Evolutionary conservation across 92 coral and sea anemone species (phyloP).

Genomic region (Parazoanthus atlanticus): DNA sequence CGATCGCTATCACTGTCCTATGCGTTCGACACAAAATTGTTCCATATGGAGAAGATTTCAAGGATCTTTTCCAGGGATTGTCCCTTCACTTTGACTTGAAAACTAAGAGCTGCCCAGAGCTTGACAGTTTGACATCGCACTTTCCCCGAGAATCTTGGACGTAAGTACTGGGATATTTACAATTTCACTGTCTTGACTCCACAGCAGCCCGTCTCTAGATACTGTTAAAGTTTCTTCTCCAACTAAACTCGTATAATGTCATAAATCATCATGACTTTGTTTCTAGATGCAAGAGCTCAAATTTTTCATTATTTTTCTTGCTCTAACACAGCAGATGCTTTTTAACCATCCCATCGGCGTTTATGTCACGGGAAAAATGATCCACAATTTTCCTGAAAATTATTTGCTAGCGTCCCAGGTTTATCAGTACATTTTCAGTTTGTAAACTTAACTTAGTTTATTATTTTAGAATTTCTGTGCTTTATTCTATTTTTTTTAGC

Average conservation of each 20-base stretch:
- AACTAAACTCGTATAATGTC: neutral
- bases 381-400: too few species aligned
- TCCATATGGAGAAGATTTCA: slow-evolving; percentile 1
- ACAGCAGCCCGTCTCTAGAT: too few species aligned
- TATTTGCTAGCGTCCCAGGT: neutral
- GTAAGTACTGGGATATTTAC: too few species aligned
- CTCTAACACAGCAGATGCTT: too few species aligned
- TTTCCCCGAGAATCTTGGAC: neutral
- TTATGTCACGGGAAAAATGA: neutral
- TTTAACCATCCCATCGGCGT: neutral
- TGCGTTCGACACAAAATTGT: neutral
- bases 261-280: neutral
- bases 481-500: too few species aligned
- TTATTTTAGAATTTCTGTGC: neutral
- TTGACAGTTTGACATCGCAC: neutral
- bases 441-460: neutral
- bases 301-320: too few species aligned
- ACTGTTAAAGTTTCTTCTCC: too few species aligned
- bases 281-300: neutral
- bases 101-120: neutral
- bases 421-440: neutral
- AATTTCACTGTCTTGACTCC: too few species aligned
- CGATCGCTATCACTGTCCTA: neutral
- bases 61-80: slow-evolving; percentile 24
- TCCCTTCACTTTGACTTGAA: slow-evolving; percentile 10